These are phyloP conservation scores for Lamprologus lemairii DNA, from an alignment of 2,113 vertebrate genomes.

Conservation along the genomic window DNA sequence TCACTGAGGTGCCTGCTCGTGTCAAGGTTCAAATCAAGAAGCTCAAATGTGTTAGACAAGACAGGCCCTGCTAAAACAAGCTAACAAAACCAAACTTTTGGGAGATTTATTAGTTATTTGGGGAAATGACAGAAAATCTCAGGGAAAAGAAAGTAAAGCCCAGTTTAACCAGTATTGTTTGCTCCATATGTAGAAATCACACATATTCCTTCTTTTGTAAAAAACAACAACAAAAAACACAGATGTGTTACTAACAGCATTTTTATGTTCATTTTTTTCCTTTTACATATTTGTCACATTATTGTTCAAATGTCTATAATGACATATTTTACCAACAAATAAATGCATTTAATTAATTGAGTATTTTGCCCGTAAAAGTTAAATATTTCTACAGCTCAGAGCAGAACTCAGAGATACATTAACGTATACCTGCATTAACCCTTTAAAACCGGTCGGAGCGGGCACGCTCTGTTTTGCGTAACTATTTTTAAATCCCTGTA, in stretches of 20 bases:
- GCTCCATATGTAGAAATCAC: background rate
- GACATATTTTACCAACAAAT: background rate
- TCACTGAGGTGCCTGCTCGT: background rate
- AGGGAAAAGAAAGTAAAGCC: background rate
- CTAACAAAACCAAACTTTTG: background rate
- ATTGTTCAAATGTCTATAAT: background rate
- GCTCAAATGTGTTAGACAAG: background rate
- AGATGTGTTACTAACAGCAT: rapidly evolving
- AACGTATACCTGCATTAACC: background rate
- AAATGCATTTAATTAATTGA: background rate
- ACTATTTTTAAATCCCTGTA: rapidly evolving
- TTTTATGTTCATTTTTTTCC: background rate
- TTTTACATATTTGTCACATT: background rate
- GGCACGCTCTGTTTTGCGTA: rapidly evolving
- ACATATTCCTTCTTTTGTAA: background rate
- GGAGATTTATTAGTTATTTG: background rate
- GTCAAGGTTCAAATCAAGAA: background rate
- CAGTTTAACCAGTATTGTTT: background rate
- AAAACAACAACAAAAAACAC: background rate
- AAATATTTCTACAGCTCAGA: background rate
- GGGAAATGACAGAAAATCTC: background rate
- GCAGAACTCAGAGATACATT: background rate
- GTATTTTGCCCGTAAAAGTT: rapidly evolving
- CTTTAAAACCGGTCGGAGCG: rapidly evolving
- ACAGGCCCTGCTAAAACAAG: background rate